These are phyloP conservation scores for Heliopora coerulea DNA, from an alignment of 92 coral and sea anemone genomes.

Conservation along the genomic window DNA sequence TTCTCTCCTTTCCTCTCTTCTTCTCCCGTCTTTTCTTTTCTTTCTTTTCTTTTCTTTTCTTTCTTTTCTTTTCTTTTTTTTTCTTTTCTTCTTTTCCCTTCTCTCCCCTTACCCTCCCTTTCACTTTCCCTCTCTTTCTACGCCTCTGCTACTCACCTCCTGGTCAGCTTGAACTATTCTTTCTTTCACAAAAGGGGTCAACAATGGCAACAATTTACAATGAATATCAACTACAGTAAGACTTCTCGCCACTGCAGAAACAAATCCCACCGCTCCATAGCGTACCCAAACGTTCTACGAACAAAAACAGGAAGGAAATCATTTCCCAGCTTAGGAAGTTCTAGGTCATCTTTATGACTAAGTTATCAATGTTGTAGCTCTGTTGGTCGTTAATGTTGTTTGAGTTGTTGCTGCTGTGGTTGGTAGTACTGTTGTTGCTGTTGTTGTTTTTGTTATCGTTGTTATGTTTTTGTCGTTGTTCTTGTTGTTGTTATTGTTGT, in stretches of 20 bases:
- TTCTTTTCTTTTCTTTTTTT: no score
- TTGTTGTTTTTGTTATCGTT: no score
- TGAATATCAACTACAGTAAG: conserved; percentile 91
- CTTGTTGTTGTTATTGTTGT: background rate
- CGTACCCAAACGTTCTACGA: conserved; percentile 95
- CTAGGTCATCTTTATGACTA: no score
- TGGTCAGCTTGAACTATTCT: conserved; percentile 81
- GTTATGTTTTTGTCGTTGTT: conserved; percentile 8
- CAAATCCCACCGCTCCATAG: conserved; percentile 94
- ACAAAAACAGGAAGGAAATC: background rate
- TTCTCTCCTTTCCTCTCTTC: no score
- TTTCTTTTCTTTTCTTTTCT: no score
- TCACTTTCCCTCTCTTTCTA: no score
- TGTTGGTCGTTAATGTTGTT: background rate
- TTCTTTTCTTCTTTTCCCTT: no score
- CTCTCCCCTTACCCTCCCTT: no score
- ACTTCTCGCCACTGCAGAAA: conserved; percentile 86
- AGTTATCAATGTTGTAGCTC: background rate
- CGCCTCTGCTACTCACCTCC: conserved; percentile 65
- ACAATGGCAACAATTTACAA: conserved; percentile 80
- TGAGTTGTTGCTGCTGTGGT: no score
- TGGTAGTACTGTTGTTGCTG: no score
- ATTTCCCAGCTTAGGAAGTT: no score
- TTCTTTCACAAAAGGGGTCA: conserved; percentile 85
- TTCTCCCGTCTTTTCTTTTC: no score